phyloP scores from a whole-genome alignment of 2,888 invertebrate genomes.

The Leptopilina drosophilae region DNA sequence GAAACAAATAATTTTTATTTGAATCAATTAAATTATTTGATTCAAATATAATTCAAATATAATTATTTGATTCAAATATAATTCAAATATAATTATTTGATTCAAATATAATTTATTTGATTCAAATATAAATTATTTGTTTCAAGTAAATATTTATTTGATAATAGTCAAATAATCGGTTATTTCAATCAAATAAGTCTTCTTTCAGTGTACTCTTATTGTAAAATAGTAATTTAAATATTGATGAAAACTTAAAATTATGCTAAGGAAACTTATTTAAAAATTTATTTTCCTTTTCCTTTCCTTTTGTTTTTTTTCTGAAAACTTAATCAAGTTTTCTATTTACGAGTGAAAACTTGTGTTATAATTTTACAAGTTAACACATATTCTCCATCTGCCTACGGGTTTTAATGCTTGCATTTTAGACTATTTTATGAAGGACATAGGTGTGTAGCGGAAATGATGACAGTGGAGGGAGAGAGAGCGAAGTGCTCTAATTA shows the following conservation, averaged over 20 bases:
- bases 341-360: conserved; percentile 11
- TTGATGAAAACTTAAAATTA: neutral
- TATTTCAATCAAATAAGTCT: too few species aligned
- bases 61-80: too few species aligned
- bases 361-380: conserved; percentile 26
- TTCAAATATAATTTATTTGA: too few species aligned
- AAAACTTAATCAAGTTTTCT: conserved; percentile 3
- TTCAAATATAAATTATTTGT: too few species aligned
- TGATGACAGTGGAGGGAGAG: conserved; percentile 37
- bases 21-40: too few species aligned
- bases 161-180: too few species aligned
- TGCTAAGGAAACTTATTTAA: neutral
- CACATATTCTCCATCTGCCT: conserved; percentile 7
- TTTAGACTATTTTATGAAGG: conserved; percentile 13
- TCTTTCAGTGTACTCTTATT: too few species aligned
- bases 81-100: too few species aligned
- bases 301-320: neutral
- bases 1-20: too few species aligned
- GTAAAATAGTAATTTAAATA: neutral
- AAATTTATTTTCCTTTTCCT: neutral
- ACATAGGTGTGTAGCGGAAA: conserved; percentile 30
- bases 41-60: too few species aligned
- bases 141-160: too few species aligned
- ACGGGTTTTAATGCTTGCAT: conserved; percentile 19
- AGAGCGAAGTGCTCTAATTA: conserved; percentile 63